Percentiles rank a stretch among this genome's conserved stretches.
These are phyloP conservation scores for Nasonia oneida DNA, from an alignment of 2,888 invertebrate genomes.

Conservation along the genomic window DNA sequence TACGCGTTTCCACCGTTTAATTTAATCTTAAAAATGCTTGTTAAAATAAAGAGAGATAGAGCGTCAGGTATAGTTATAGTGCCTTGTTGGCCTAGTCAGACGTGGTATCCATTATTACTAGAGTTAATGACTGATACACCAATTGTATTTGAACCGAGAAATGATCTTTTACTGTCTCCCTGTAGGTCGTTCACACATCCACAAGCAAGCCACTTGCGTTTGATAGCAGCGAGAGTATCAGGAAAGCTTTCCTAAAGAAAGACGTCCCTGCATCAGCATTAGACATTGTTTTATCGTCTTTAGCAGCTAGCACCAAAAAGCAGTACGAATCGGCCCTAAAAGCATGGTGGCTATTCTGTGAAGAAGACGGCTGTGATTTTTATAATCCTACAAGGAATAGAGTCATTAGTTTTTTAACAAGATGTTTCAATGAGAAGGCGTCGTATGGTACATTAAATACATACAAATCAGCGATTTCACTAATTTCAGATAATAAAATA, in stretches of 20 bases:
- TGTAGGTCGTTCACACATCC: constrained; percentile 55
- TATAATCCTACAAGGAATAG: background rate
- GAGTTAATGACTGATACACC: no score
- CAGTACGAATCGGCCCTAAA: constrained; percentile 10
- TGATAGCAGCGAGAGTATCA: constrained; percentile 61
- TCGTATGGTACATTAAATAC: constrained; percentile 56
- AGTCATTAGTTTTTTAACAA: constrained; percentile 15
- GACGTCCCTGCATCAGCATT: constrained; percentile 26
- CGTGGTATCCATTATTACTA: constrained; percentile 40
- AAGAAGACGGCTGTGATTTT: background rate
- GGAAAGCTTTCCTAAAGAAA: constrained; percentile 50
- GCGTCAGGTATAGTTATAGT: constrained; percentile 58
- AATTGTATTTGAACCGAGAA: constrained; percentile 42
- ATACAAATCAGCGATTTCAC: constrained; percentile 47
- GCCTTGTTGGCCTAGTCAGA: constrained; percentile 55
- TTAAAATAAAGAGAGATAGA: constrained; percentile 53
- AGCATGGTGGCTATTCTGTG: constrained; percentile 26
- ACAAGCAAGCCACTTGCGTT: constrained; percentile 37
- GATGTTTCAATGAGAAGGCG: constrained; percentile 34
- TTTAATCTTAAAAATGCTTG: constrained; percentile 44
- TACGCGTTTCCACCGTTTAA: constrained; percentile 65
- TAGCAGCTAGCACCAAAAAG: background rate
- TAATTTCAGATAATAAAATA: constrained; percentile 50
- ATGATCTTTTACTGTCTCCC: constrained; percentile 58
- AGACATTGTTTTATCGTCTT: constrained; percentile 14